Conservation (phyloP, 2,888 invertebrate species). For the Cataglyphis rosenhaueri region DNA sequence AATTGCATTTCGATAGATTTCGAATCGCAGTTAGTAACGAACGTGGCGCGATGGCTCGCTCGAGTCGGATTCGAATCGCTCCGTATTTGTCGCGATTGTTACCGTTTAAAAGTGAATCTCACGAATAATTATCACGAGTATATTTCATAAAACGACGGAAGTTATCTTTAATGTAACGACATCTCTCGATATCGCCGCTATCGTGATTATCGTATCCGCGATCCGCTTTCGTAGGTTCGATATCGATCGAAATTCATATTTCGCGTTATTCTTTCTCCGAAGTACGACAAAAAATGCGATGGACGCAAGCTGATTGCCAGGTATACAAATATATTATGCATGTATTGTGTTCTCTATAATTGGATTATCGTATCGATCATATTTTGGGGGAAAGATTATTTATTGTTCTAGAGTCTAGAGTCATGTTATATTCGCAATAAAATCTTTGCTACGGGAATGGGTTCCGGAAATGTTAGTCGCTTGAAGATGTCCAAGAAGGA, state of each 20-base stretch:
- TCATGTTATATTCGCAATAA: too few relatives aligned
- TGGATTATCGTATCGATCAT: too few relatives aligned
- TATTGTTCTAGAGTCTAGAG: too few relatives aligned
- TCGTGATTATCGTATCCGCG: not conserved
- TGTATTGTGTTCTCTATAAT: not conserved
- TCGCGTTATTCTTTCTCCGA: not conserved
- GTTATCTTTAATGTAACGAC: not conserved
- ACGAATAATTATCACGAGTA: not conserved
- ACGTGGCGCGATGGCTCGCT: not conserved
- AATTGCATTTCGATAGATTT: not conserved
- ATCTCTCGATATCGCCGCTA: not conserved
- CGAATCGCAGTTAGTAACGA: not conserved
- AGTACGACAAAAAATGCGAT: not conserved
- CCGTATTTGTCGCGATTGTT: not conserved
- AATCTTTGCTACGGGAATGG: too few relatives aligned
- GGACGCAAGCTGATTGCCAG: not conserved
- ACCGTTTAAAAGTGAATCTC: not conserved
- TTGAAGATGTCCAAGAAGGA: not conserved
- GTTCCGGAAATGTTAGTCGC: not conserved
- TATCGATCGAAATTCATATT: not conserved
- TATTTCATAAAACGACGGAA: not conserved
- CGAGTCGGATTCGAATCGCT: not conserved
- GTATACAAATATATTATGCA: not conserved
- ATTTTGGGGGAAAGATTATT: too few relatives aligned
- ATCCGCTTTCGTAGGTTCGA: not conserved